A percentile compares a stretch with the other conserved stretches of the same genome.
These are phyloP conservation scores for Gasterosteus nipponicus DNA, from an alignment of 2,113 vertebrate species.

Conservation along the genomic window DNA sequence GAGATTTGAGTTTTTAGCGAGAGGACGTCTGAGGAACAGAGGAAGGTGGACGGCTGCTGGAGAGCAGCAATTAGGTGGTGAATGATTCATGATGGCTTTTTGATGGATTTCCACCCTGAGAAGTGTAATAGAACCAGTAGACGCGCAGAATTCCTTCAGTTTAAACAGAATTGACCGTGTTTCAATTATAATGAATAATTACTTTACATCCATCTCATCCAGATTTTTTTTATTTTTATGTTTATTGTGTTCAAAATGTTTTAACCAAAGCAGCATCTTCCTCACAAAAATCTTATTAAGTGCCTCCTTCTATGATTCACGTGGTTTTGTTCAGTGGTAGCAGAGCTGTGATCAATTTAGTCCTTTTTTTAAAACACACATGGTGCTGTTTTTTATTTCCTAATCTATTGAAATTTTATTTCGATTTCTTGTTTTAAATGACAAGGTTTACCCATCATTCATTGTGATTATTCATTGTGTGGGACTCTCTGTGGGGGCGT, in stretches of 20 bases:
- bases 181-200: conserved; percentile 38
- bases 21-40: conserved; percentile 44
- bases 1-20: conserved; percentile 61
- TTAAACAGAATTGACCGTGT: conserved; percentile 43
- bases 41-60: conserved; percentile 59
- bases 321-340: conserved; percentile 52
- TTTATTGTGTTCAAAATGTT: conserved; percentile 39
- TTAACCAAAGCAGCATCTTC: conserved; percentile 66
- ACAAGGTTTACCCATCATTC: conserved; percentile 29
- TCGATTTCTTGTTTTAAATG: not conserved
- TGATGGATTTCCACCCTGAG: conserved; percentile 51
- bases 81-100: conserved; percentile 74
- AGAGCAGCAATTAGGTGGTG: conserved; percentile 76
- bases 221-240: not conserved
- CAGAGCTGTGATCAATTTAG: conserved; percentile 54
- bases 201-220: conserved; percentile 16
- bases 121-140: conserved; percentile 53
- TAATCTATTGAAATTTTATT: conserved; percentile 25
- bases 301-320: conserved; percentile 69
- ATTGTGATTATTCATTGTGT: conserved; percentile 23
- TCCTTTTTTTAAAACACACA: conserved; percentile 45
- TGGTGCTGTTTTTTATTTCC: conserved; percentile 66
- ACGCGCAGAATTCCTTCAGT: conserved; percentile 35
- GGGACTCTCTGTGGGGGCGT: conserved; percentile 23
- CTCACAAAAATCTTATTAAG: conserved; percentile 64